Evolutionary conservation across 2,888 invertebrate genomes (phyloP), one percentile per base, ranked within the genome.

Genomic region (Hoplodrina ambigua): DNA sequence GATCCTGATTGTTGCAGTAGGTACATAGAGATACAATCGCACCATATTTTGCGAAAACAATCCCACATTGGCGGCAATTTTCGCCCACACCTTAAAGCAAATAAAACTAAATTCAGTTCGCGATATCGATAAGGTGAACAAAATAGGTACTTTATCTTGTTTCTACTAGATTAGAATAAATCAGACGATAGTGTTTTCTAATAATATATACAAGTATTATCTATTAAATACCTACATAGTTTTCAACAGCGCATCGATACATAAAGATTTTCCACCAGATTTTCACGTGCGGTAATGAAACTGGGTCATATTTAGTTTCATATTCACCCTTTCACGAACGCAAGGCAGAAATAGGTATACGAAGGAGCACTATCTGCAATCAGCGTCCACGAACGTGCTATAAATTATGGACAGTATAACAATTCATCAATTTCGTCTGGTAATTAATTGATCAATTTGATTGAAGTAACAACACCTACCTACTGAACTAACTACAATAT

Each of bases 101-200:
- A 69, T 59, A 58, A 52, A 52, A 52, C 55, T 62, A 59, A 59
- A 62, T 61, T 50, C 30, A 30, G 33, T 53, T 69, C 17, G 30
- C 17, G 69, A 78, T 78, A 78, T 61, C 46, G 54, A 74, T 77
- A 69, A 60, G 62, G 44, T 50, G 33, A 61, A 76, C 37, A 44
- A 61, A 54, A 61, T 64, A 17, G 15, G 15, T 46, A 46, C 6
- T 46, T 44, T 53, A 75, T 66, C 53, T 61, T 59, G 46, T 69
- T 62, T 59, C 20, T 62, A 25, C 17, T 76, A 70, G 58, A 63
- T 75, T 56, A 52, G 5, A 52, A 41, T 59, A 59, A 33, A 62
- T 41, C 44, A 33, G 20, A 13, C 11, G 58, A 62, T 46, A 46
- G 17, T 37, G 25, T 37, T 57, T 55, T 50, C 50, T 41, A 50